Percentiles rank a stretch among this genome's conserved stretches.
Conservation (phyloP, 2,113 vertebrate species). For the Pterophyllum scalare region DNA sequence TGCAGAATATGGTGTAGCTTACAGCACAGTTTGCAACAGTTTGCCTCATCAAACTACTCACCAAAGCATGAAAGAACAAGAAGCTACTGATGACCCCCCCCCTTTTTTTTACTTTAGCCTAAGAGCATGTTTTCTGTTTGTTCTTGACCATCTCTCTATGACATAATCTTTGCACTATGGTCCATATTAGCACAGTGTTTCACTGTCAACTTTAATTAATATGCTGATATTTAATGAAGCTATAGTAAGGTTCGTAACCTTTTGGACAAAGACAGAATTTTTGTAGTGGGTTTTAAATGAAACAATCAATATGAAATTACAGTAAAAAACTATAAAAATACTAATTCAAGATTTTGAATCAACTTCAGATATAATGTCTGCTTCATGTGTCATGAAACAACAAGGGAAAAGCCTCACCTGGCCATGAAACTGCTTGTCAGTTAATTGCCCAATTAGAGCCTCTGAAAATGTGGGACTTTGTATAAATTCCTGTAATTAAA, state of each 20-base stretch:
- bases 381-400: neutral
- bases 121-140: neutral
- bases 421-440: neutral
- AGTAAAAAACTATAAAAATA: neutral
- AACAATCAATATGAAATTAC: neutral
- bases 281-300: neutral
- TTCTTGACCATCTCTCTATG: neutral
- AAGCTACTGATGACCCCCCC: too few relatives aligned
- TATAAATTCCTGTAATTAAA: neutral
- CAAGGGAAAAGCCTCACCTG: too few relatives aligned
- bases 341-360: neutral
- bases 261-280: neutral
- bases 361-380: neutral
- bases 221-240: neutral
- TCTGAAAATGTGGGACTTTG: neutral
- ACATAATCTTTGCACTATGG: fast-evolving
- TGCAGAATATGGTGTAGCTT: neutral
- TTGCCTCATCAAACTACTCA: neutral
- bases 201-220: fast-evolving
- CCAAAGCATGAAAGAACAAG: neutral
- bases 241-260: neutral
- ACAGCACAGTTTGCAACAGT: neutral
- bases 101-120: neutral
- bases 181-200: neutral
- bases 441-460: neutral